Evolutionary conservation across 2,797 vertebrate genomes (phyloP), one percentile per base, ranked within the genome.

Genomic region (Mycteria americana): DNA sequence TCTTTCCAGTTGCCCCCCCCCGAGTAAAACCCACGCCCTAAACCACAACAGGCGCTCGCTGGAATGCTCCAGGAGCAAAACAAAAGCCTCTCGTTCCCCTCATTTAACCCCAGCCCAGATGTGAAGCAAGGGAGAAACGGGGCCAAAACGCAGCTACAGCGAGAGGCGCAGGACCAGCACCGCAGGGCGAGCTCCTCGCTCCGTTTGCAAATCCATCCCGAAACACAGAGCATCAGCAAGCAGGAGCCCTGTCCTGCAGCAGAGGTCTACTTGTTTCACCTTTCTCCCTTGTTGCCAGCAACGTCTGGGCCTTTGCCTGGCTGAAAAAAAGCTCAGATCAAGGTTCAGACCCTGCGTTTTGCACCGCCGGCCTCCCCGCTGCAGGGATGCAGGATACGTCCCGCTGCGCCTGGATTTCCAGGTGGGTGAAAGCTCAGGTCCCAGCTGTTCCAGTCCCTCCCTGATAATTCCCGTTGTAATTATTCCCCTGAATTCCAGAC

Each of bases 61-160:
- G 91, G 86, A 95, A 95, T 57, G 83, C 94, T 95, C 62, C 93
- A 80, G 95, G 88, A 95, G 86, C 73, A 76, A 46, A 82, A 85
- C 86, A 74, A 70, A 70, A 80, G 2, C 80, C 53, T 90, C 65
- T 23, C 3, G 0, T 69, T 95, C 57, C 74, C 94, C 77, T 95
- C 35, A 2, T 0, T 4, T 91, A 78, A 96, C 91, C 95, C 84
- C 78, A 3, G 67, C 87, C 70, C 92, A 84, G 94, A 87, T 68
- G 81, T 24, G 81, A 24, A 59, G 68, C 64, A 37, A 35, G 2
- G 5, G 14, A 50, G 80, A 78, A 83, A 51, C 4, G 2, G 56
- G 85, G 76, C 84, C 80, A 68, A 51, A 67, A 28, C 0, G 3
- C 64, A 51, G 83, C 83, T 39, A 4, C 39, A 35, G 85, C 0